phyloP scores from a whole-genome alignment of 2,797 vertebrate genomes.

The Sebastes ruberrimus region DNA sequence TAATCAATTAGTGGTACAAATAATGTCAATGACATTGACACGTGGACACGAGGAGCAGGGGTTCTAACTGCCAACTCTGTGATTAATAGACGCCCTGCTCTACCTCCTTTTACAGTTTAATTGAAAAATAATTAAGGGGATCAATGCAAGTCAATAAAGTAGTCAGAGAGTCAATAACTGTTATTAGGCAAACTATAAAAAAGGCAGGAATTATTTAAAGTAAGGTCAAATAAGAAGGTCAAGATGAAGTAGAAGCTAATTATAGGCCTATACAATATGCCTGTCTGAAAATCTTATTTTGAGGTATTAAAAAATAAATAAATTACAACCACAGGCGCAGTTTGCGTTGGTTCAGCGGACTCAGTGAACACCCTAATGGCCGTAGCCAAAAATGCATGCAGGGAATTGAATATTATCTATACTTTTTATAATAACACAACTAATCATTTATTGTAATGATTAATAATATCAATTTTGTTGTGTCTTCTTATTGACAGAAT shows the following conservation, averaged over 20 bases:
- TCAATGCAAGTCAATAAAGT: slow-evolving; percentile 7
- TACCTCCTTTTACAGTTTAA: not conserved
- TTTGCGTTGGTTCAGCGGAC: rapidly evolving
- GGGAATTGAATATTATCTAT: too few species aligned
- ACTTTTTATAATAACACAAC: too few species aligned
- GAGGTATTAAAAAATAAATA: not conserved
- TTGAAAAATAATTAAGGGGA: not conserved
- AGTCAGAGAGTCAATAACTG: not conserved
- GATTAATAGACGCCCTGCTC: not conserved
- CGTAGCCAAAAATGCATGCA: too few species aligned
- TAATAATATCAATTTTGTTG: too few species aligned
- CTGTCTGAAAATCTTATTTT: not conserved
- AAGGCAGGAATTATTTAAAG: not conserved
- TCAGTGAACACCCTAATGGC: too few species aligned
- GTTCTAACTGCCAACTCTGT: not conserved
- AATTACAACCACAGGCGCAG: too few species aligned
- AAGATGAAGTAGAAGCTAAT: not conserved
- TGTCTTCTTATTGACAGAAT: too few species aligned
- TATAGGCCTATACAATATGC: not conserved
- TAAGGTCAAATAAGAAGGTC: not conserved
- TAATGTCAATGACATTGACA: not conserved
- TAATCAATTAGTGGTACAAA: not conserved
- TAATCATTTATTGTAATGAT: too few species aligned
- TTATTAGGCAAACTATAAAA: not conserved
- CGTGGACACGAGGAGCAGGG: not conserved